Percentiles rank a stretch among this genome's conserved stretches.
Conservation (phyloP, 2,113 vertebrate genomes). For the Rhabdornis inornatus region DNA sequence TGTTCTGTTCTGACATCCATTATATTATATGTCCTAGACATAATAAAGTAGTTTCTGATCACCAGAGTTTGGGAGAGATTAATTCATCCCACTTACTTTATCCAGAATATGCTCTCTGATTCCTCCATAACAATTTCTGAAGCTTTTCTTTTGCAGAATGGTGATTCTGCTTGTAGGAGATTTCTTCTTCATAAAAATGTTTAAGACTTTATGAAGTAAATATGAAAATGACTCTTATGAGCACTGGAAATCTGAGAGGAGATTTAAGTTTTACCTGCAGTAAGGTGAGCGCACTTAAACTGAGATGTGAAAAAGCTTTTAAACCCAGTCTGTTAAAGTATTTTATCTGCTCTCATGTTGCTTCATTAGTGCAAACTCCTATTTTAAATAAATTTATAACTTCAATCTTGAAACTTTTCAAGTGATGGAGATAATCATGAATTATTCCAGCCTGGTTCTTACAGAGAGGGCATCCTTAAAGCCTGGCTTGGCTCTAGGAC, state of each 20-base stretch:
- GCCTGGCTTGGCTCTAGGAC: not conserved
- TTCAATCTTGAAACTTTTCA: not conserved
- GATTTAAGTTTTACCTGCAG: not conserved
- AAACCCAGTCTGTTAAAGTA: not conserved
- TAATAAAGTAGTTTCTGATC: constrained; percentile 48
- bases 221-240: not conserved
- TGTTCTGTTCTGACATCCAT: constrained; percentile 20
- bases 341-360: not conserved
- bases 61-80: constrained; percentile 3
- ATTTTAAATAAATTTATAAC: not conserved
- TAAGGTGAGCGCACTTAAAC: not conserved
- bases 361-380: not conserved
- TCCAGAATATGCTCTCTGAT: not conserved
- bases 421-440: not conserved
- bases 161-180: not conserved
- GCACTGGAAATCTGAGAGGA: not conserved
- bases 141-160: not conserved
- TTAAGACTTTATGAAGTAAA: not conserved
- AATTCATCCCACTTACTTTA: constrained; percentile 15
- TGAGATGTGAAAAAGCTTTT: not conserved
- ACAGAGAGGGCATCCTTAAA: not conserved
- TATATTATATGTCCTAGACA: not conserved
- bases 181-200: not conserved
- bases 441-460: not conserved
- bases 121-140: not conserved